These are phyloP conservation scores for Odontocolon sp. DNA, from an alignment of 2,888 invertebrate genomes.

Conservation along the genomic window DNA sequence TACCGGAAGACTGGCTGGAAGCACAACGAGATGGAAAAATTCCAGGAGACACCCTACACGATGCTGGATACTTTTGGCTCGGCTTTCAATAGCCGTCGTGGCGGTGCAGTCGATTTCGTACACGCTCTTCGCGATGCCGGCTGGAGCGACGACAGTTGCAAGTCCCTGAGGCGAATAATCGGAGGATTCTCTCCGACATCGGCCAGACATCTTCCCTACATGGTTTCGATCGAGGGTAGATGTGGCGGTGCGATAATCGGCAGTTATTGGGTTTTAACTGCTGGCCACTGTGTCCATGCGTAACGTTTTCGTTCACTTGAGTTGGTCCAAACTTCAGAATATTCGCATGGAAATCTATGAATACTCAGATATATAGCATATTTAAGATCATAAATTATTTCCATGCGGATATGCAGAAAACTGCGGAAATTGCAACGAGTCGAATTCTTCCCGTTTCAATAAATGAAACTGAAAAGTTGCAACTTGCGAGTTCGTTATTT, in stretches of 20 bases:
- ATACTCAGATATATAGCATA: too few relatives aligned
- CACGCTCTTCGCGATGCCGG: neutral
- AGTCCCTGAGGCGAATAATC: constrained; percentile 40
- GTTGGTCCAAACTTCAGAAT: too few relatives aligned
- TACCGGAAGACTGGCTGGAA: neutral
- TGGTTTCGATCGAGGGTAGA: constrained; percentile 56
- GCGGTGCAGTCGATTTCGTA: neutral
- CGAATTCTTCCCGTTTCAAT: too few relatives aligned
- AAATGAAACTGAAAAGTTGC: too few relatives aligned
- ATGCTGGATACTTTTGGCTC: constrained; percentile 20
- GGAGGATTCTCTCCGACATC: constrained; percentile 13
- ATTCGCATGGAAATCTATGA: too few relatives aligned
- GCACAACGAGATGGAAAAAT: neutral
- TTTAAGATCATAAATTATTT: too few relatives aligned
- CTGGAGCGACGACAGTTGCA: constrained; percentile 3
- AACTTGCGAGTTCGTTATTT: too few relatives aligned
- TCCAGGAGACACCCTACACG: neutral
- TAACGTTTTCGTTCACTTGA: constrained; percentile 26
- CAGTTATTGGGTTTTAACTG: constrained; percentile 49
- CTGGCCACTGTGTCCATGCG: constrained; percentile 53
- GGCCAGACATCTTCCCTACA: constrained; percentile 49
- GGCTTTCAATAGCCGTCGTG: neutral
- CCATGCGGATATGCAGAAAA: too few relatives aligned
- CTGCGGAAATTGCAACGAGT: too few relatives aligned
- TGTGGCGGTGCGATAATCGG: constrained; percentile 57